Evolutionary conservation across 2,797 vertebrate species (phyloP).

Genomic region (Psittacula echo): DNA sequence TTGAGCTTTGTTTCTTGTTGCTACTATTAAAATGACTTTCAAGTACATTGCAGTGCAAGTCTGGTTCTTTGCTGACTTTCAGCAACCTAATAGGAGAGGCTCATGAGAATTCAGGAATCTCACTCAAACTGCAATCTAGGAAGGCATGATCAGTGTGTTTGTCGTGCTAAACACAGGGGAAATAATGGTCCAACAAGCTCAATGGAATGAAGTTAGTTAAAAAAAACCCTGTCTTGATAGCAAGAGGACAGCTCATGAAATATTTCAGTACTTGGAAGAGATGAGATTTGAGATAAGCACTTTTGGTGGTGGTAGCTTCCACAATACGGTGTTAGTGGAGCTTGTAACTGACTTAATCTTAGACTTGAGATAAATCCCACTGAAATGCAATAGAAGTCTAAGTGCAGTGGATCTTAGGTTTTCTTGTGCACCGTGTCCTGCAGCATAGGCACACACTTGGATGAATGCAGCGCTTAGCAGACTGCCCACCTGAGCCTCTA

Average conservation of each 20-base stretch:
- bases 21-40: neutral
- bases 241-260: neutral
- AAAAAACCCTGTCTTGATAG: neutral
- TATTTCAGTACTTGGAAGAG: neutral
- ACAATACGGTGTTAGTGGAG: neutral
- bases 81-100: neutral
- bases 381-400: neutral
- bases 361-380: neutral
- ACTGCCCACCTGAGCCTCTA: neutral
- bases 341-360: neutral
- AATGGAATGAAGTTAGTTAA: neutral
- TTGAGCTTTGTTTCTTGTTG: neutral
- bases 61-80: neutral
- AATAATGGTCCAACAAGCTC: neutral
- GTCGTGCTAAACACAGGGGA: neutral
- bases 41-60: neutral
- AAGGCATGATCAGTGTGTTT: neutral
- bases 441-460: accelerated
- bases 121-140: neutral
- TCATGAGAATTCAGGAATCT: neutral
- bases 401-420: neutral
- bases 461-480: neutral
- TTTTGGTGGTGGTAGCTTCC: neutral
- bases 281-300: neutral
- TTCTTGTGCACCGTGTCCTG: neutral